Base-by-base conservation (phyloP, 2,113 vertebrate genomes). In the Catharus fuscescens region DNA sequence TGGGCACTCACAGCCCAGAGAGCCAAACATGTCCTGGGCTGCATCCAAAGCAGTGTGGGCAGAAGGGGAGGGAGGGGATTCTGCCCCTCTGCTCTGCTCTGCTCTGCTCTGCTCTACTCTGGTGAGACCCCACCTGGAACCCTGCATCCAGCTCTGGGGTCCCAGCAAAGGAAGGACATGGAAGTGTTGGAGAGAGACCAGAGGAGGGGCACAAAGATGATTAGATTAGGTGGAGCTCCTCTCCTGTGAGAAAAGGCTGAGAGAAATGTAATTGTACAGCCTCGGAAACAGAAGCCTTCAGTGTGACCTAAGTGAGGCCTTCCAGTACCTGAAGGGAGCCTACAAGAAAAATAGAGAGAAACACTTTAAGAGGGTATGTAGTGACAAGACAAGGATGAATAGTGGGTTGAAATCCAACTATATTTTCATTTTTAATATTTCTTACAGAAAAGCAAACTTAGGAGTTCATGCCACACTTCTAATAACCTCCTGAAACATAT, bases 151-250 rank as follows among this genome's bases (percentile, higher is more conserved):
- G 9, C 3, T 25, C 56, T 42, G 66, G 24, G 19, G 2, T 24
- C 10, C 11, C 36, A 52, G 12, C 6, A 16, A 10, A 25, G 36
- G 25, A 44, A 36, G 5, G 10, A 25, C 6, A 31, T 4, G 11
- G 24, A 34, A 4, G 8, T 20, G 8, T 8, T 52, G 47, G 10
- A 52, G 8, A 0, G 5, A 26, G 6, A 32, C 4, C 4, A 53
- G 32, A 26, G 47, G 32, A 62, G 32, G 5, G 17, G 21, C 10
- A 36, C 26, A 32, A 38, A 74, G 19, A 34, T 48, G 14, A 40
- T 65, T 28, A 21, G 47, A 50, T 50, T 50, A 25, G 25, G n/a
- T 34, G n/a, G 12, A 65, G 6, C 12, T 56, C 12, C 6, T 56
- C 6, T 48, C 15, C 15, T 29, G 7, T 29, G 19, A 40, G 8